A percentile compares a stretch with the other conserved stretches of the same genome.
Conservation (phyloP, 2,888 invertebrate species). For the Autographa pulchrina region DNA sequence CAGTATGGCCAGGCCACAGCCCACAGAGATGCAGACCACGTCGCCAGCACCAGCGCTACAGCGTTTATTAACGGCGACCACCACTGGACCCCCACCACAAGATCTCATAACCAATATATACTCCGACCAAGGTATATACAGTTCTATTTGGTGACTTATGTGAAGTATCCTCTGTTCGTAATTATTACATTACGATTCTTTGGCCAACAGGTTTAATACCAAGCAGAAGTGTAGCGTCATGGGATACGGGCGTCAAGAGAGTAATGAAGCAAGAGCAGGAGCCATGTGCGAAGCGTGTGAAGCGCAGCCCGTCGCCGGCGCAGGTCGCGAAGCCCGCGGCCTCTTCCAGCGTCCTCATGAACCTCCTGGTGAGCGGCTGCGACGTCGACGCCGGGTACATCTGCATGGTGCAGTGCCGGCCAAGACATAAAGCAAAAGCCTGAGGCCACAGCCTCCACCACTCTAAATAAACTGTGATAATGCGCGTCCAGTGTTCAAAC, state of each 20-base stretch:
- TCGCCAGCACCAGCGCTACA: constrained; percentile 83
- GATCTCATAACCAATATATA: constrained; percentile 86
- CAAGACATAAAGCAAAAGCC: constrained; percentile 85
- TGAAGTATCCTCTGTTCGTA: not conserved
- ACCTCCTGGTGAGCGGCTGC: constrained; percentile 98
- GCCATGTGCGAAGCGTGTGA: constrained; percentile 80
- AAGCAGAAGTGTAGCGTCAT: constrained; percentile 77
- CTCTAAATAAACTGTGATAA: constrained; percentile 84
- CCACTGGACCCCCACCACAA: constrained; percentile 84
- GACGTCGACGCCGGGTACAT: constrained; percentile 98
- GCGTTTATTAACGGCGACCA: constrained; percentile 79
- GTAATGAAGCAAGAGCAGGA: constrained; percentile 82
- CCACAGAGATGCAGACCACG: constrained; percentile 74
- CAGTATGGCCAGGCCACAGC: constrained; percentile 86
- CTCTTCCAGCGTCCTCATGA: constrained; percentile 96
- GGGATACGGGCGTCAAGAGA: constrained; percentile 83
- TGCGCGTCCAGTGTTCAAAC: constrained; percentile 85
- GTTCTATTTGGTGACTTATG: not conserved
- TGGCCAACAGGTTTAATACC: constrained; percentile 78
- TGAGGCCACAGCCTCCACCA: constrained; percentile 68
- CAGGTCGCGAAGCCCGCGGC: constrained; percentile 76
- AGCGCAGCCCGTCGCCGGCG: constrained; percentile 81
- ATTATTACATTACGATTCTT: constrained; percentile 19
- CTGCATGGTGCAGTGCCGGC: constrained; percentile 93
- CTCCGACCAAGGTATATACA: constrained; percentile 80